These are phyloP conservation scores for Drymodes brunneopygia DNA, from an alignment of 2,113 vertebrate genomes.

Conservation along the genomic window DNA sequence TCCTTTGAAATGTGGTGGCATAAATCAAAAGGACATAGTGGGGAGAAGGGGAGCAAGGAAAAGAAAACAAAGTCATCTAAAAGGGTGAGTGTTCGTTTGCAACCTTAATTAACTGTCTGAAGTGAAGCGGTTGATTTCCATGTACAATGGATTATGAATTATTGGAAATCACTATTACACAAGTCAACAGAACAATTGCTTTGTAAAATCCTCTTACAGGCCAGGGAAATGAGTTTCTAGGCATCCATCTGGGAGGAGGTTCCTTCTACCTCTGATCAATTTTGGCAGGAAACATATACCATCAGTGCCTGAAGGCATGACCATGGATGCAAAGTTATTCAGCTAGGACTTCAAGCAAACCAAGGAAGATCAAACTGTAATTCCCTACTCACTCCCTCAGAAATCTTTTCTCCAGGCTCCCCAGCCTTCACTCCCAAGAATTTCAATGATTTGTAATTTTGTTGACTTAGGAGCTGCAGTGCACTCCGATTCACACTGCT, in stretches of 20 bases:
- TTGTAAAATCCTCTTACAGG: neutral
- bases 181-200: neutral
- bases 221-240: neutral
- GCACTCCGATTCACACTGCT: neutral
- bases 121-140: conserved; percentile 20
- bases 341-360: neutral
- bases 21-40: neutral
- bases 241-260: neutral
- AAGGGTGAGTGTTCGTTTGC: neutral
- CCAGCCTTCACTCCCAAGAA: neutral
- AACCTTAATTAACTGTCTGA: conserved; percentile 19
- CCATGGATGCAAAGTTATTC: neutral
- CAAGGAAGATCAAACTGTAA: neutral
- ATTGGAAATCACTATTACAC: neutral
- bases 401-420: neutral
- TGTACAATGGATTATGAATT: conserved; percentile 23
- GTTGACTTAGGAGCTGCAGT: neutral
- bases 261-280: neutral
- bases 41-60: neutral
- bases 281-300: neutral
- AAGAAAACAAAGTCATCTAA: neutral
- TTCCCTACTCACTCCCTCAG: neutral
- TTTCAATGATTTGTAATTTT: neutral
- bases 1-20: neutral
- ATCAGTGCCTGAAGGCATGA: neutral